These are phyloP conservation scores for Rambutsinella grinnellia DNA, from an alignment of 2,888 invertebrate genomes.

Conservation along the genomic window DNA sequence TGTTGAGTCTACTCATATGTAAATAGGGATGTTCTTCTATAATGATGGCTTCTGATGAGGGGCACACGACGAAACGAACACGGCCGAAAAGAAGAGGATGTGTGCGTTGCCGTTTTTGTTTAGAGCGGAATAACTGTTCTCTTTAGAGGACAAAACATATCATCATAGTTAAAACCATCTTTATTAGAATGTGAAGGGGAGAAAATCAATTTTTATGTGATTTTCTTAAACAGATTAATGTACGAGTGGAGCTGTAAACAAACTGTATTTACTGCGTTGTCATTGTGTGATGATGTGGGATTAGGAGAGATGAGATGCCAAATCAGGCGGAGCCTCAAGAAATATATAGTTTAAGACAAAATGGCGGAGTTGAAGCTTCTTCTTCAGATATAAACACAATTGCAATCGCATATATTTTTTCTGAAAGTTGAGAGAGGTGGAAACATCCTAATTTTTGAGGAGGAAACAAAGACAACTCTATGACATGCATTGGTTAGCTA, in stretches of 20 bases:
- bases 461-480: background rate
- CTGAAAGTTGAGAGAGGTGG: too few species aligned
- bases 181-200: background rate
- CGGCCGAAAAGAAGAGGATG: background rate
- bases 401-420: too few species aligned
- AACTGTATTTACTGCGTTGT: background rate
- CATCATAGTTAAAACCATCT: background rate
- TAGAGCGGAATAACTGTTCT: background rate
- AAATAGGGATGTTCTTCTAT: background rate
- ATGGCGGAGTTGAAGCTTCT: too few species aligned
- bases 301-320: slow-evolving; percentile 14
- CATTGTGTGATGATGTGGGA: background rate
- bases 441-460: background rate
- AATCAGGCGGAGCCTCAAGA: slow-evolving; percentile 32
- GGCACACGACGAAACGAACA: slow-evolving; percentile 14
- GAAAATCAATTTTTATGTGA: background rate
- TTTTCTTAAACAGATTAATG: background rate
- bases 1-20: background rate
- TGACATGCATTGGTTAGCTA: background rate
- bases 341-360: background rate
- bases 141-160: background rate
- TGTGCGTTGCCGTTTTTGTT: background rate
- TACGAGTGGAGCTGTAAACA: background rate
- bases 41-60: background rate
- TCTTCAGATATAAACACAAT: too few species aligned